Evolutionary conservation across 2,797 vertebrate genomes (phyloP), one percentile per base, ranked within the genome.

Genomic region (Etheostoma nigrum): DNA sequence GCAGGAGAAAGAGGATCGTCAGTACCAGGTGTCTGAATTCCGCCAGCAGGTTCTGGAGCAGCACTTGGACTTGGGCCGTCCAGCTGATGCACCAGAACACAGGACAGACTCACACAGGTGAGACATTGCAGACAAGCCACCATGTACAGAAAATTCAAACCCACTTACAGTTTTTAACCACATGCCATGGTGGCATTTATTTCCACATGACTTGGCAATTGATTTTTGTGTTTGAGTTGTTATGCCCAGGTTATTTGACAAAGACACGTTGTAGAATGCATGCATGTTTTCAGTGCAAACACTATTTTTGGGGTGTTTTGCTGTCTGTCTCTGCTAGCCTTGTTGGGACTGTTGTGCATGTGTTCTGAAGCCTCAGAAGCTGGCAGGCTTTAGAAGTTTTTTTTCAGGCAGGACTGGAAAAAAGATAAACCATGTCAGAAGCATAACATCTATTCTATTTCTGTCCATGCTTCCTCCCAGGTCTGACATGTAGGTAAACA

Each of bases 11-110:
- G 98, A 99, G 67, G 98, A 99, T 75, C 95, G 98, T 33, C 98
- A 99, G 65, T 99, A 97, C 75, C 98, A 99, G 83, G 98, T 99
- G 92, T 99, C 98, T 0, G 98, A 99, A 84, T 99, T 99, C 79
- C 96, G 98, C 71, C 98, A 99, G 89, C 98, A 99, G 87, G 97
- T 99, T 76, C 91, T 99, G 85, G 98, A 99, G 89, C 98, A 99
- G 91, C 98, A 99, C 91, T 93, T 99, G 75, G 98, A 99, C 74
- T 87, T 98, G 36, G 95, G 97, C 30, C 94, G 97, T 1, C 90
- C 95, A 0, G 90, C 88, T 0, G 98, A 99, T 23, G 69, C 84
- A 0, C 49, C 81, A 2, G 98, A 99, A 77, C 96, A 95, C 64
- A 94, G 97, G 72, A 94, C 95, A 0, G 97, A 99, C 69, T 92